Conservation (phyloP, 2,797 vertebrate species). For the Chelmon rostratus region DNA sequence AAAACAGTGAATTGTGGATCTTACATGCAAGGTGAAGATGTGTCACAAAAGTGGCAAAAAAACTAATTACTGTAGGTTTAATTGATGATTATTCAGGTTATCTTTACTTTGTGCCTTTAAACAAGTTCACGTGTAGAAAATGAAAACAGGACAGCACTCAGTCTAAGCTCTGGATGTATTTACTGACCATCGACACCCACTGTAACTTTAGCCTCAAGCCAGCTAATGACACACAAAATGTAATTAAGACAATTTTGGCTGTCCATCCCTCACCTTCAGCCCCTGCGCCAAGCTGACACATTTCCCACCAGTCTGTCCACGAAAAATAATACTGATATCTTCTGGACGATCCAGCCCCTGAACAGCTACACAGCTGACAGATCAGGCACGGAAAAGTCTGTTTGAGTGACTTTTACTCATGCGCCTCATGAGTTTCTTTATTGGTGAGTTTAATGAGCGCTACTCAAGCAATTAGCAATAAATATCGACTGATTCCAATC, state of each 20-base stretch:
- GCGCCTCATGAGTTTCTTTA: neutral
- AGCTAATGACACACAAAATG: neutral
- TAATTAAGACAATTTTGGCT: neutral
- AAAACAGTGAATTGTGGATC: no score
- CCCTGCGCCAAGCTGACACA: neutral
- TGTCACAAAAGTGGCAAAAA: no score
- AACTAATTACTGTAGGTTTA: no score
- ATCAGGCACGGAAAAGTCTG: neutral
- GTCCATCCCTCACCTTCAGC: neutral
- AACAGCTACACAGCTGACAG: neutral
- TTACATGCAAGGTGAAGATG: no score
- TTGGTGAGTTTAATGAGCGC: neutral
- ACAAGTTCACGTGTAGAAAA: neutral
- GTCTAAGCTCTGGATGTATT: neutral
- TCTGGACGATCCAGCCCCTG: neutral
- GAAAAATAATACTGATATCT: neutral
- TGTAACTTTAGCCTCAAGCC: neutral
- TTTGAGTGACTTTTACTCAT: conserved; percentile 2
- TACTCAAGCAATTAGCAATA: conserved; percentile 2
- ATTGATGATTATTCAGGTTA: no score
- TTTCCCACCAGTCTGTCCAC: neutral
- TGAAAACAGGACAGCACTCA: neutral
- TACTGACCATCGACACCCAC: neutral
- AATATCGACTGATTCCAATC: conserved; percentile 3
- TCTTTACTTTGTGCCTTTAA: neutral